phyloP scores from a whole-genome alignment of 2,797 vertebrate species.

The Leptoclinus maculatus region DNA sequence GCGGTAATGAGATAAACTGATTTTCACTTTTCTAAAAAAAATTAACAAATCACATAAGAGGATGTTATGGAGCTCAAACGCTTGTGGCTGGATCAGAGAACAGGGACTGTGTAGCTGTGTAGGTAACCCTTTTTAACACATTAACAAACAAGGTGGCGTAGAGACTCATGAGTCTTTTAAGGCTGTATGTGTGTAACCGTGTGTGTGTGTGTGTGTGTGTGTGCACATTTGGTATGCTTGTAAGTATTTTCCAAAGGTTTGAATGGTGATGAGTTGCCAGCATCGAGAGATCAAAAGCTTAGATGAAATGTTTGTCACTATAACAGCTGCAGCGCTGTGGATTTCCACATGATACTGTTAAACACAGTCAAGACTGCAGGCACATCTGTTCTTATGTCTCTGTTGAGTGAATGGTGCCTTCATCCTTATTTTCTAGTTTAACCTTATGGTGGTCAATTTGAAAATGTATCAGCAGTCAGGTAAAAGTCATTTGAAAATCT shows the following conservation, averaged over 20 bases:
- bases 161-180: constrained; percentile 19
- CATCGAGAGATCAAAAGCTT: constrained; percentile 65
- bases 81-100: neutral
- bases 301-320: constrained; percentile 65
- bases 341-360: constrained; percentile 54
- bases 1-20: constrained; percentile 18
- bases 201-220: constrained; percentile 29
- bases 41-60: neutral
- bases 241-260: constrained; percentile 66
- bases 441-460: neutral
- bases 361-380: constrained; percentile 24
- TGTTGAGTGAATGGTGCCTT: neutral
- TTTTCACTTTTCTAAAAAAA: constrained; percentile 11
- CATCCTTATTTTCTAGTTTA: neutral
- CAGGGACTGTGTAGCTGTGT: constrained; percentile 4
- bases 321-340: constrained; percentile 62
- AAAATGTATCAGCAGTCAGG: neutral
- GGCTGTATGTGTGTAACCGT: constrained; percentile 12
- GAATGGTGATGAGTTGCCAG: constrained; percentile 60
- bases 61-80: neutral
- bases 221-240: constrained; percentile 5
- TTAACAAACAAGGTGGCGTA: constrained; percentile 32
- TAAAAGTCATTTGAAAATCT: neutral
- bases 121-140: constrained; percentile 51
- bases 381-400: neutral